Conservation (phyloP, 2,888 invertebrate genomes). For the Zeuzera pyrina region DNA sequence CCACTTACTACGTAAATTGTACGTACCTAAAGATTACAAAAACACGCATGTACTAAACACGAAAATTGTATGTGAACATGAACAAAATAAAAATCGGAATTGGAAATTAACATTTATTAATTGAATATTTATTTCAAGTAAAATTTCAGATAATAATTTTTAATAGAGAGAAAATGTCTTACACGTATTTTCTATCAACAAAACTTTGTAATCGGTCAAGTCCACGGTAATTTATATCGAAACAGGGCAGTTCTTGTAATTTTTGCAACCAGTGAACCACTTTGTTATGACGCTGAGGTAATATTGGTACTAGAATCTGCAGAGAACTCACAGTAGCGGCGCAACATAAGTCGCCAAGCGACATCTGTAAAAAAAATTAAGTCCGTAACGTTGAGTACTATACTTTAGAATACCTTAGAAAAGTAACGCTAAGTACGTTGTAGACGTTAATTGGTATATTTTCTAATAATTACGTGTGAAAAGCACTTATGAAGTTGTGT, state of each 20-base stretch:
- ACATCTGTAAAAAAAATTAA: constrained; percentile 34
- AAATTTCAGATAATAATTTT: neutral
- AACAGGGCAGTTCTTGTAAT: constrained; percentile 32
- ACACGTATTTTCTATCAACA: constrained; percentile 17
- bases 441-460: no score
- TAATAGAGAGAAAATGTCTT: constrained; percentile 2
- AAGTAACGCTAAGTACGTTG: no score
- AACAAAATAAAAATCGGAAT: no score
- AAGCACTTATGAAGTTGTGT: no score
- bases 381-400: no score
- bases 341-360: constrained; percentile 50
- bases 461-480: no score
- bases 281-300: constrained; percentile 28
- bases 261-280: constrained; percentile 48
- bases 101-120: no score
- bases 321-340: constrained; percentile 58
- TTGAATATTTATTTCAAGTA: constrained; percentile 3
- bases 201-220: constrained; percentile 28
- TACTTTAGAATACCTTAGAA: no score
- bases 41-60: no score
- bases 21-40: no score
- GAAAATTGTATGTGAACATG: no score
- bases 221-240: constrained; percentile 37
- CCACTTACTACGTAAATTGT: no score
- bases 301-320: constrained; percentile 38